Evolutionary conservation across 2,113 vertebrate species (phyloP).

Genomic region (Vimba vimba): DNA sequence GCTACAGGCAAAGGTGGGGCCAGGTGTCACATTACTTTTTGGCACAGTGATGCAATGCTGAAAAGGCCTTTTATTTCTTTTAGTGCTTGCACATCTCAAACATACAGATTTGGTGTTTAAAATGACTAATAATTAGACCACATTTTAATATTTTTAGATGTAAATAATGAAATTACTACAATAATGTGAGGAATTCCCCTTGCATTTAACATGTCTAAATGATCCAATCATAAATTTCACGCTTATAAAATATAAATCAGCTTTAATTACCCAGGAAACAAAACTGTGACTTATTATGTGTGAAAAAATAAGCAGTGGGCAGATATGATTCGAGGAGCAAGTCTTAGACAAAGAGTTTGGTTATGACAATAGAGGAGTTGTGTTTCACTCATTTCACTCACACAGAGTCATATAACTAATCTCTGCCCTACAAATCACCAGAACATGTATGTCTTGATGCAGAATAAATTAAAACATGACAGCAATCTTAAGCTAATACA

Average conservation of each 20-base stretch:
- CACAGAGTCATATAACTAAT: constrained; percentile 19
- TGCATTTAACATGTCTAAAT: not conserved
- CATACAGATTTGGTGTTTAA: not conserved
- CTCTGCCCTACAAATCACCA: not conserved
- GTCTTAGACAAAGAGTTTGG: not conserved
- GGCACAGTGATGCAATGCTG: constrained; percentile 30
- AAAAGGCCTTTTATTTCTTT: not conserved
- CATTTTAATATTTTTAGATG: not conserved
- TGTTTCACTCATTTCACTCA: constrained; percentile 34
- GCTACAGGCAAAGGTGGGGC: constrained; percentile 31
- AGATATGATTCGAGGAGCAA: not conserved
- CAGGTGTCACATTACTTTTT: constrained; percentile 28
- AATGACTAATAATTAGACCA: not conserved
- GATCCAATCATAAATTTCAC: not conserved
- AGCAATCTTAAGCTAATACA: not conserved
- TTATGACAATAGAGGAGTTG: constrained; percentile 18
- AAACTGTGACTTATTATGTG: not conserved
- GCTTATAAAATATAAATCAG: not conserved
- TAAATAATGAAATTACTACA: not conserved
- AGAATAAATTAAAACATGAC: not conserved
- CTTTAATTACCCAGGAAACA: not conserved
- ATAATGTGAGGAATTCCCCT: not conserved
- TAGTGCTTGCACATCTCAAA: not conserved
- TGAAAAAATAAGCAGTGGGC: not conserved
- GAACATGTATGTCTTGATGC: not conserved